These are phyloP conservation scores for Microtus ochrogaster DNA, from an alignment of 2,113 vertebrate species.

Conservation along the genomic window DNA sequence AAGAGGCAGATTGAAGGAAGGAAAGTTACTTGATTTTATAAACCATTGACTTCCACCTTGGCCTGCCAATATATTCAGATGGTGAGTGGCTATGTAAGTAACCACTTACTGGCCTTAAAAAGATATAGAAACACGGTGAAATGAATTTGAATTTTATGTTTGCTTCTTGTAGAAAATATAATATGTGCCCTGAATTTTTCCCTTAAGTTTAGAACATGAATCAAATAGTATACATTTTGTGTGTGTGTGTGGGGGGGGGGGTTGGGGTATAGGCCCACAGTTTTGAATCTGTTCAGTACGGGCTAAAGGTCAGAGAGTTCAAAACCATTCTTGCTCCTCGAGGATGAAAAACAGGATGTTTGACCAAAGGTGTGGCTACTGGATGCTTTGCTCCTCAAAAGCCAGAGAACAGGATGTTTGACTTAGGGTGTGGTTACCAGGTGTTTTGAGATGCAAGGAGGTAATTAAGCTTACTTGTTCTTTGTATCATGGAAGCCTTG, in stretches of 20 bases:
- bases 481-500: too few relatives aligned
- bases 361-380: too few relatives aligned
- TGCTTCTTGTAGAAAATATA: not conserved
- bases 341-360: too few relatives aligned
- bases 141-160: constrained; percentile 13
- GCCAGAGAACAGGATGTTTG: too few relatives aligned
- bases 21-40: not conserved
- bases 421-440: too few relatives aligned
- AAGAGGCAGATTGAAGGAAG: not conserved
- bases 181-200: not conserved
- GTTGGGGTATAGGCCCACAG: too few relatives aligned
- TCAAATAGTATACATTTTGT: not conserved
- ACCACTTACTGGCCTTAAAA: constrained; percentile 17
- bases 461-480: too few relatives aligned
- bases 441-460: too few relatives aligned
- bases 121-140: not conserved
- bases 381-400: too few relatives aligned
- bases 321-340: too few relatives aligned
- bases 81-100: not conserved
- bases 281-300: too few relatives aligned
- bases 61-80: not conserved
- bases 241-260: fast-evolving
- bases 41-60: not conserved
- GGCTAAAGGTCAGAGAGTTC: too few relatives aligned
- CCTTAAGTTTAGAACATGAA: not conserved